Conservation (phyloP, 2,888 invertebrate genomes). For the Synergus itoensis region DNA sequence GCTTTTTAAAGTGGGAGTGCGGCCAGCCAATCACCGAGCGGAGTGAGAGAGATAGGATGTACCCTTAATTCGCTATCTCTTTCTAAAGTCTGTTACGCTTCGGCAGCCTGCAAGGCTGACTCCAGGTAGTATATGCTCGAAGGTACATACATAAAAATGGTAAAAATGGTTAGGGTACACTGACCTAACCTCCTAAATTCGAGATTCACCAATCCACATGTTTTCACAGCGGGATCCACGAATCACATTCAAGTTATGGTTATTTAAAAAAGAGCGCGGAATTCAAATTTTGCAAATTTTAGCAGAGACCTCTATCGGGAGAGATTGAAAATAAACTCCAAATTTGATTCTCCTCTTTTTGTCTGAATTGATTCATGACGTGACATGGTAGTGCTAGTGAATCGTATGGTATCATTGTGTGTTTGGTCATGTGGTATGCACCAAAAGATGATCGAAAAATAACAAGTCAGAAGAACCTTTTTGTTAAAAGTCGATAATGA, state of each 20-base stretch:
- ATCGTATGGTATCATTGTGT: neutral
- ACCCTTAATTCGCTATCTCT: too few relatives aligned
- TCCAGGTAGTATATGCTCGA: too few relatives aligned
- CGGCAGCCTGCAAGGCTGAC: too few relatives aligned
- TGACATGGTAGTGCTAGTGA: slow-evolving; percentile 7
- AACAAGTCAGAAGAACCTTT: neutral
- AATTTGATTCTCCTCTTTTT: slow-evolving; percentile 41
- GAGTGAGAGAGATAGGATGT: too few relatives aligned
- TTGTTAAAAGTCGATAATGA: slow-evolving; percentile 20
- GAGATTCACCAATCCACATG: neutral
- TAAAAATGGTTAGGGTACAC: too few relatives aligned
- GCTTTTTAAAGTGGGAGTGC: too few relatives aligned
- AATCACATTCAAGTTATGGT: neutral
- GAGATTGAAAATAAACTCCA: slow-evolving; percentile 19
- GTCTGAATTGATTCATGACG: slow-evolving; percentile 29
- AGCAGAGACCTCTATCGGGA: slow-evolving; percentile 15
- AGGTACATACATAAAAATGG: too few relatives aligned
- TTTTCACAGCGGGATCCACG: neutral
- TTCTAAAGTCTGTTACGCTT: too few relatives aligned
- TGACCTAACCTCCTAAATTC: too few relatives aligned
- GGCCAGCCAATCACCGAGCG: too few relatives aligned
- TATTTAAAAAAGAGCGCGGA: neutral
- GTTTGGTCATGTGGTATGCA: neutral
- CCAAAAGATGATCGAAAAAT: neutral
- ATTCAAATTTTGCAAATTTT: neutral